Conservation (phyloP, 2,113 vertebrate species). For the Lepidothrix coronata region DNA sequence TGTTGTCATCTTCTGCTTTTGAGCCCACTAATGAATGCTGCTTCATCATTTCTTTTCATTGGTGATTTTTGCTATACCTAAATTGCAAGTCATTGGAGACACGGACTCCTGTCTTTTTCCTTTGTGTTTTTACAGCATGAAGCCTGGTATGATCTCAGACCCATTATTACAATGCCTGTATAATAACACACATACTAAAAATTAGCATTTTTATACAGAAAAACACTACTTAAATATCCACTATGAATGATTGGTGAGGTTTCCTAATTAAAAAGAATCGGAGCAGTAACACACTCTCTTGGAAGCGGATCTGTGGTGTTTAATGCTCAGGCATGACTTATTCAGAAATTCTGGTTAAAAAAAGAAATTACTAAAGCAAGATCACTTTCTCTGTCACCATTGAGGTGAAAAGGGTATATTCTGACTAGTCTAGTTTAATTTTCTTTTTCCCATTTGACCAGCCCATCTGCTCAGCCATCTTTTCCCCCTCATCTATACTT, state of each 20-base stretch:
- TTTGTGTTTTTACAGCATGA: neutral
- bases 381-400: neutral
- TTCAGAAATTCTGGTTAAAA: neutral
- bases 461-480: neutral
- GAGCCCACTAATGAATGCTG: neutral
- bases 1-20: neutral
- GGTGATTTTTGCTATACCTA: neutral
- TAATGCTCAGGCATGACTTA: neutral
- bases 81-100: neutral
- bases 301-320: neutral
- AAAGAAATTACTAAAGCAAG: neutral
- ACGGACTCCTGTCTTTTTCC: neutral
- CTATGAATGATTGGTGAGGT: neutral
- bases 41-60: neutral
- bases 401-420: neutral
- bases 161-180: neutral
- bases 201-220: neutral
- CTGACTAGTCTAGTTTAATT: neutral
- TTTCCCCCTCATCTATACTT: neutral
- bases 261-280: neutral
- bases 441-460: neutral
- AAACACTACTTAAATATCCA: neutral
- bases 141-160: neutral
- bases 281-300: neutral
- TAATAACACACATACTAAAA: neutral